A percentile compares a stretch with the other conserved stretches of the same genome.
These are phyloP conservation scores for Megalops atlanticus DNA, from an alignment of 2,113 vertebrate genomes.

Conservation along the genomic window DNA sequence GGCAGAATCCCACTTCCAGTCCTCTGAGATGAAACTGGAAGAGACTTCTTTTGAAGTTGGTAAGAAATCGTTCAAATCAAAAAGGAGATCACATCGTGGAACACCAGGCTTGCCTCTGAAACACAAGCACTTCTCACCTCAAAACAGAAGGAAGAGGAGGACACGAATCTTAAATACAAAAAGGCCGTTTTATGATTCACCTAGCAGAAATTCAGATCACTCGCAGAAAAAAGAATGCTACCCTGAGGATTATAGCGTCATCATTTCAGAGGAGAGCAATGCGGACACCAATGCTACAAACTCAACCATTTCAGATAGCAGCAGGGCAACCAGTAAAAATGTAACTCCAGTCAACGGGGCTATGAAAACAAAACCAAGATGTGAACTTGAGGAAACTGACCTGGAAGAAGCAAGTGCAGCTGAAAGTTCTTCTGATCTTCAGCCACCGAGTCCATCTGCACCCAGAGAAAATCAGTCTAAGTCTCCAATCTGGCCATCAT, in stretches of 20 bases:
- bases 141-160: neutral
- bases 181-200: neutral
- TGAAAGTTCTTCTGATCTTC: neutral
- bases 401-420: neutral
- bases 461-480: too few relatives aligned
- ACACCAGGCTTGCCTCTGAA: neutral
- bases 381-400: neutral
- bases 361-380: neutral
- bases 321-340: neutral
- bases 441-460: too few relatives aligned
- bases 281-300: neutral
- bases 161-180: neutral
- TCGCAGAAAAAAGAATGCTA: too few relatives aligned
- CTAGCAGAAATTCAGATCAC: too few relatives aligned
- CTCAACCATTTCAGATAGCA: neutral
- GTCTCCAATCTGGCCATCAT: too few relatives aligned
- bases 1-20: constrained; percentile 56
- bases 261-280: neutral
- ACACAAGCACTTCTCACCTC: neutral
- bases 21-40: neutral
- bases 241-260: too few relatives aligned
- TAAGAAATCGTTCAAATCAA: neutral
- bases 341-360: neutral
- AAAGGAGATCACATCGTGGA: neutral
- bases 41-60: neutral